Evolutionary conservation across 2,113 vertebrate species (phyloP), one percentile per base, ranked within the genome.

Genomic region (Phasianus colchicus): DNA sequence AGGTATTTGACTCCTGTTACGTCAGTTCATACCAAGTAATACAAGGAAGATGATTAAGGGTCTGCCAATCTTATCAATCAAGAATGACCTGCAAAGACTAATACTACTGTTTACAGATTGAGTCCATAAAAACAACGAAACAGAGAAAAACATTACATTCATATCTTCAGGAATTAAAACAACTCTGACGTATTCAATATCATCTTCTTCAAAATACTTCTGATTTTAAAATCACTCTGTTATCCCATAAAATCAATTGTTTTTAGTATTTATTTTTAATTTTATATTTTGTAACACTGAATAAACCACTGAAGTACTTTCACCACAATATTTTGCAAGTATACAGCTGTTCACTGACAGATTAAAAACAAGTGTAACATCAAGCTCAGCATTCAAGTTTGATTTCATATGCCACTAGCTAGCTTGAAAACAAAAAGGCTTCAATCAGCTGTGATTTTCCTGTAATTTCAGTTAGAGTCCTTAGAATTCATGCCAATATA

Each of bases 381-480:
- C 87, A 95, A 91, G 89, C 75, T 1, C 3, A 88, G 88, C 73
- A 94, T 96, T 96, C 93, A 96, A 89, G 95, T 36, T 42, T 86
- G 82, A 95, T 96, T 92, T 88, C 73, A 47, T 60, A 88, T 47
- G 71, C 64, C 64, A 43, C 67, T 40, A 93, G 67, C 69, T 69
- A 92, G 60, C 75, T 80, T 89, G 75, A 71, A 95, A 95, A 95
- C 75, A 95, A 91, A 93, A 93, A 86, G 38, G 42, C 43, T 21
- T 89, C 58, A 92, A 92, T 82, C 89, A 94, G 43, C 75, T 55
- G 50, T 92, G 86, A 95, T 93, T 96, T 93, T 73, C 38, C 82
- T 67, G 45, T 52, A 86, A 32, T 80, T 83, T 82, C n/a, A 85
- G 30, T 88, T 73, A 70, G 48, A 85, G 42, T 29, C 10, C 58